Evolutionary conservation across 2,797 vertebrate genomes (phyloP).

Genomic region (Melanotaenia maccullochi): DNA sequence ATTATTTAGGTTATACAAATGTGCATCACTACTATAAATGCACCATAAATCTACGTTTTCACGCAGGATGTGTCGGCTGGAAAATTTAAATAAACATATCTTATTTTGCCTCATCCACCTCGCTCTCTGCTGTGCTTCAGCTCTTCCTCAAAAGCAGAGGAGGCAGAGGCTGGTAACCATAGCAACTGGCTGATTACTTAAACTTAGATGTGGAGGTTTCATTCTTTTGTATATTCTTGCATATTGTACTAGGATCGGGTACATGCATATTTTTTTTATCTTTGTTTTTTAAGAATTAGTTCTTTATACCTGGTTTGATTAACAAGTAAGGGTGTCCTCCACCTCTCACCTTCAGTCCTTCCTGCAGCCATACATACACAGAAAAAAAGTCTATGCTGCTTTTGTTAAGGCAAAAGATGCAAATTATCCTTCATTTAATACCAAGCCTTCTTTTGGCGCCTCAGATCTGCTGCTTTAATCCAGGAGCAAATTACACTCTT

Average conservation of each 20-base stretch:
- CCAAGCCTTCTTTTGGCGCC: background rate
- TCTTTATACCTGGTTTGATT: too few species aligned
- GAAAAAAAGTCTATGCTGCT: too few species aligned
- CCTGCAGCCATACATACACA: background rate
- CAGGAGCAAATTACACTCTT: background rate
- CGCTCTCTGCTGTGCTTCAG: background rate
- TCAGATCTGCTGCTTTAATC: constrained; percentile 2
- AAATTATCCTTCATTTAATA: background rate
- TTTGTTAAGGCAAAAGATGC: background rate
- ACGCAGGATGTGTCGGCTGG: too few species aligned
- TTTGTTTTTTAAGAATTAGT: too few species aligned
- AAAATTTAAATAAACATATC: too few species aligned
- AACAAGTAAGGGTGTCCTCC: background rate
- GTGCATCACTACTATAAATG: too few species aligned
- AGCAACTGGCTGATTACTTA: background rate
- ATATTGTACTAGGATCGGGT: too few species aligned
- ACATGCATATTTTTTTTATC: too few species aligned
- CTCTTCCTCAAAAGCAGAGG: background rate
- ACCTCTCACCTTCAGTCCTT: background rate
- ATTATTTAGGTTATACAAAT: too few species aligned
- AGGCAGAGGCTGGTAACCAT: background rate
- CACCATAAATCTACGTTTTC: too few species aligned
- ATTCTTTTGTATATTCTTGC: background rate
- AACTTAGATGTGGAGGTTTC: too few species aligned
- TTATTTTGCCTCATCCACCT: background rate